Evolutionary conservation across 2,113 vertebrate genomes (phyloP).

Genomic region (Sander lucioperca): DNA sequence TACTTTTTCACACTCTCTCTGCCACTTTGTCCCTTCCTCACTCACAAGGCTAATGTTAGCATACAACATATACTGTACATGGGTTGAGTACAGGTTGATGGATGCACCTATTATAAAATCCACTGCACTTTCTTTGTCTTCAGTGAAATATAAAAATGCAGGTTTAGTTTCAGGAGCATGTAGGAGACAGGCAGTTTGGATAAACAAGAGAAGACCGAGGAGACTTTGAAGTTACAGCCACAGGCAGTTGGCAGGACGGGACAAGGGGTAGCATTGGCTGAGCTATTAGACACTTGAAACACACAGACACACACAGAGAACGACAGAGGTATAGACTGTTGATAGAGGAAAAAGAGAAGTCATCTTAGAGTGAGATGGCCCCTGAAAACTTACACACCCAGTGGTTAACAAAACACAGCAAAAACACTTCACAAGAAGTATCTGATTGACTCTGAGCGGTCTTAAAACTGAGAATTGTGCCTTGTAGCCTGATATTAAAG

Average conservation of each 20-base stretch:
- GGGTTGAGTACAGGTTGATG: background rate
- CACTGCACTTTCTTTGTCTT: constrained; percentile 1
- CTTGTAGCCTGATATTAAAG: constrained; percentile 61
- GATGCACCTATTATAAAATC: constrained; percentile 1
- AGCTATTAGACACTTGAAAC: constrained; percentile 52
- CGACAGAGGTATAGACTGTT: constrained; percentile 20
- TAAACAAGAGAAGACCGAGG: constrained; percentile 27
- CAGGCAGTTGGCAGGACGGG: constrained; percentile 39
- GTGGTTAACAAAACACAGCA: constrained; percentile 33
- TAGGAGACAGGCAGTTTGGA: background rate
- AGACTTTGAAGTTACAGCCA: constrained; percentile 50
- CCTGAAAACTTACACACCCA: constrained; percentile 48
- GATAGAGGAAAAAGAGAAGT: constrained; percentile 47
- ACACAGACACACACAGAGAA: background rate
- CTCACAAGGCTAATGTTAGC: constrained; percentile 1
- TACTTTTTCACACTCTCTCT: constrained; percentile 24
- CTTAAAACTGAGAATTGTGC: constrained; percentile 42
- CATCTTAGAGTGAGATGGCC: constrained; percentile 33
- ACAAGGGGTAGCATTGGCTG: constrained; percentile 28
- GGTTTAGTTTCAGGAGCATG: constrained; percentile 16
- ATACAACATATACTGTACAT: background rate
- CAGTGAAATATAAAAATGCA: background rate
- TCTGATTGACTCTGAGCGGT: constrained; percentile 50
- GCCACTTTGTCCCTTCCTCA: constrained; percentile 1
- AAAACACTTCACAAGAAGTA: constrained; percentile 50